A percentile compares a stretch with the other conserved stretches of the same genome.
Evolutionary conservation across 1,140 invertebrate genomes (phyloP).

Genomic region (Papilio dardanus): DNA sequence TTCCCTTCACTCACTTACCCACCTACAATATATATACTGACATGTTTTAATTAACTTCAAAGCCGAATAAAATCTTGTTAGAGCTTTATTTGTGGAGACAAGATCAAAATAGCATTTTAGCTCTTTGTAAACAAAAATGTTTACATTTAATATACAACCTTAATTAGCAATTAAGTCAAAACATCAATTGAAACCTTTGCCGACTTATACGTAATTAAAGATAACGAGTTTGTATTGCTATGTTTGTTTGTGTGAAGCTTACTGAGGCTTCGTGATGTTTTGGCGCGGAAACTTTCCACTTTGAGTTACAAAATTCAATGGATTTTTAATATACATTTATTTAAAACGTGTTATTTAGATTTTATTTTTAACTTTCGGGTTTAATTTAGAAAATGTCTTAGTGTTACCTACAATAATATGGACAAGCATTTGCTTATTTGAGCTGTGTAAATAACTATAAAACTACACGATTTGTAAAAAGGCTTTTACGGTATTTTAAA

Average conservation of each 20-base stretch:
- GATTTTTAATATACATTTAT: not conserved
- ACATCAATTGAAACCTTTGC: slow-evolving; percentile 17
- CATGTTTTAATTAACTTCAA: too few species aligned
- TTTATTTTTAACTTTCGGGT: not conserved
- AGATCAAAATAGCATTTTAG: not conserved
- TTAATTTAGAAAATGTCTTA: not conserved
- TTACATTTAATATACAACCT: slow-evolving; percentile 11
- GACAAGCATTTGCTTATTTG: too few species aligned
- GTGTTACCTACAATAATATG: too few species aligned
- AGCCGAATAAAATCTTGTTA: not conserved
- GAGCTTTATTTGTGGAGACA: not conserved
- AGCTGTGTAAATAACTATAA: too few species aligned
- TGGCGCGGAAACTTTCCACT: not conserved
- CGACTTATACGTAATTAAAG: slow-evolving; percentile 6
- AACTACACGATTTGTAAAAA: too few species aligned
- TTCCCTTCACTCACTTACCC: too few species aligned
- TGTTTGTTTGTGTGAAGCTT: slow-evolving; percentile 9
- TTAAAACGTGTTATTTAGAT: not conserved
- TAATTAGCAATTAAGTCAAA: slow-evolving; percentile 13
- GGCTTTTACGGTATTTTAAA: too few species aligned
- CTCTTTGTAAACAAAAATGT: slow-evolving; percentile 4
- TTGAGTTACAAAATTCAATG: not conserved
- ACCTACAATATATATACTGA: too few species aligned
- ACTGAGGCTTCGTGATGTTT: not conserved
- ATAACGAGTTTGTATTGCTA: slow-evolving; percentile 12